Conservation (phyloP, 2,113 vertebrate genomes). For the Addax nasomaculatus region DNA sequence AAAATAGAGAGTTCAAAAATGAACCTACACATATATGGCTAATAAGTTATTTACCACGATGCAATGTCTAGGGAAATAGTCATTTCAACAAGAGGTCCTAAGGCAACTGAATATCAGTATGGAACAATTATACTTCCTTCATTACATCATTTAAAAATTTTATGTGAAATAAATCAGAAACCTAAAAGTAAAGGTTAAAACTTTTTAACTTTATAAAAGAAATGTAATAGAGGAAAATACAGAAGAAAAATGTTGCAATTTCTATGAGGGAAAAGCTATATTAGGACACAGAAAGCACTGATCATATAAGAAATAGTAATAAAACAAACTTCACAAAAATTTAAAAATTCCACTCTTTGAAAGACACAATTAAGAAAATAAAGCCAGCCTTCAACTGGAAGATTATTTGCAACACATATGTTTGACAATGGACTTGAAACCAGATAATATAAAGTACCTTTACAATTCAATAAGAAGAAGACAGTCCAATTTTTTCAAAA, state of each 20-base stretch:
- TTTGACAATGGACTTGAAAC: not conserved
- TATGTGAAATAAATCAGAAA: not conserved
- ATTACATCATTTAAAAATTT: not conserved
- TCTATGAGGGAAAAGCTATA: not conserved
- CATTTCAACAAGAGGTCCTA: not conserved
- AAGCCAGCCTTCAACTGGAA: not conserved
- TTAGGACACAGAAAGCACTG: not conserved
- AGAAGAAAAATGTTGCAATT: not conserved
- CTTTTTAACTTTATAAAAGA: not conserved
- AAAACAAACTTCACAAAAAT: not conserved
- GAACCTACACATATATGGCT: not conserved
- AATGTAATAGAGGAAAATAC: not conserved
- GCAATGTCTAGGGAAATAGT: not conserved
- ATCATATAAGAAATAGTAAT: not conserved
- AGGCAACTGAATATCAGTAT: not conserved
- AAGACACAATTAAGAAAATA: not conserved
- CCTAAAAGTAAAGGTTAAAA: not conserved
- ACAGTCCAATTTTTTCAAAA: not conserved
- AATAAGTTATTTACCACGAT: not conserved
- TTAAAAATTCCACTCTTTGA: not conserved
- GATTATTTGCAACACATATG: not conserved
- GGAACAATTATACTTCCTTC: not conserved
- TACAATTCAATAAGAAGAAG: not conserved
- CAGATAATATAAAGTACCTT: not conserved
- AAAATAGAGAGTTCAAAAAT: not conserved